phyloP scores from a whole-genome alignment of 2,888 invertebrate genomes.

The Ectropis crepuscularia region DNA sequence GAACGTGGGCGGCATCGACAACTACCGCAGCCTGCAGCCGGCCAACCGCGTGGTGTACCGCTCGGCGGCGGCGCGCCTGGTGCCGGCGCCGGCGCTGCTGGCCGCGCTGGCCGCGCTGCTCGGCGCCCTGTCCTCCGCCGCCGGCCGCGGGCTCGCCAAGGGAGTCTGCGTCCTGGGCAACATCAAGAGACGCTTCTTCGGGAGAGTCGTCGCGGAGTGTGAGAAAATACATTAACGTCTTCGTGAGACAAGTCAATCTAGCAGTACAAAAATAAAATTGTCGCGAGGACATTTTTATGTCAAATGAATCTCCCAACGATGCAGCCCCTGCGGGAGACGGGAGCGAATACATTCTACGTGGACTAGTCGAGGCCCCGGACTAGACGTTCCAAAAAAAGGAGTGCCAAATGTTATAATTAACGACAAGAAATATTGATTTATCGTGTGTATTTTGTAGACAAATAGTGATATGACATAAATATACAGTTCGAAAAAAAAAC shows the following conservation, averaged over 20 bases:
- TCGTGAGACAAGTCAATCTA: neutral
- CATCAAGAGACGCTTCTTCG: slow-evolving; percentile 61
- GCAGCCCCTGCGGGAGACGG: too few species aligned
- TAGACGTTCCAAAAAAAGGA: too few species aligned
- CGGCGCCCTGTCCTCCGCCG: slow-evolving; percentile 55
- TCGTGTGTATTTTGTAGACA: too few species aligned
- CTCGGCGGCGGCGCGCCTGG: slow-evolving; percentile 59
- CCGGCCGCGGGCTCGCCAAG: slow-evolving; percentile 54
- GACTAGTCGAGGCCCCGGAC: too few species aligned
- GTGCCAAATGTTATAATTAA: too few species aligned
- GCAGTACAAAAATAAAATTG: neutral
- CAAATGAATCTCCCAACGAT: neutral
- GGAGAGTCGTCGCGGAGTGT: slow-evolving; percentile 12
- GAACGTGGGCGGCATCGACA: slow-evolving; percentile 68
- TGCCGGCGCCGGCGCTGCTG: slow-evolving; percentile 54
- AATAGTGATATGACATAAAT: too few species aligned
- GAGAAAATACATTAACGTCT: slow-evolving; percentile 16
- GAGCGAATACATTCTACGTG: too few species aligned
- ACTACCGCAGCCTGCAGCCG: slow-evolving; percentile 76
- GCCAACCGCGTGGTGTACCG: slow-evolving; percentile 70
- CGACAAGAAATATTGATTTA: too few species aligned
- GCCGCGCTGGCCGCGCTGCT: slow-evolving; percentile 54
- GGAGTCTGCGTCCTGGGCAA: slow-evolving; percentile 59
- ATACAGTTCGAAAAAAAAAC: too few species aligned
- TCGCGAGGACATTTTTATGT: too few species aligned